A percentile compares a stretch with the other conserved stretches of the same genome.
These are phyloP conservation scores for Tympanuchus pallidicinctus DNA, from an alignment of 2,113 vertebrate genomes.

Conservation along the genomic window DNA sequence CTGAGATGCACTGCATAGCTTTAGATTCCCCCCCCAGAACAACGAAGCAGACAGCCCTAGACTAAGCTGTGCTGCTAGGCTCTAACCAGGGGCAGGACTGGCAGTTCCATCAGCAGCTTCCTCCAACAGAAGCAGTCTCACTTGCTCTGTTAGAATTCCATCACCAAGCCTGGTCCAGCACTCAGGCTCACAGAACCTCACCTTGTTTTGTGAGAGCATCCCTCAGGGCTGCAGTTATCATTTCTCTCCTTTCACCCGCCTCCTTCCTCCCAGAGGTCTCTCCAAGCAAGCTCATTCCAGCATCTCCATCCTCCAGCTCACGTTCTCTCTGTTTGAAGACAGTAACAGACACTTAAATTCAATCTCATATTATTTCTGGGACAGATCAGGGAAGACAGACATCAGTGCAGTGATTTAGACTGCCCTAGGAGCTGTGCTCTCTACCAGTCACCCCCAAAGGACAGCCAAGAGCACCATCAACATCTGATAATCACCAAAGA, in stretches of 20 bases:
- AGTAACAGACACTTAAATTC: constrained; percentile 4
- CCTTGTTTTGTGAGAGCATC: constrained; percentile 93
- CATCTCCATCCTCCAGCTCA: constrained; percentile 36
- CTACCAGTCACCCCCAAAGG: no score
- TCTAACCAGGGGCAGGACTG: no score
- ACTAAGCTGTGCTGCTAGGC: background rate
- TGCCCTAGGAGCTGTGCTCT: background rate
- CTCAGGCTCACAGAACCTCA: constrained; percentile 34
- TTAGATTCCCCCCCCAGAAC: background rate
- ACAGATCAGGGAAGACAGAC: background rate
- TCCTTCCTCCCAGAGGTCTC: constrained; percentile 62
- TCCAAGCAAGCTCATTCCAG: constrained; percentile 55
- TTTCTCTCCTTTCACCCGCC: constrained; percentile 82
- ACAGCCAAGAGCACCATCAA: background rate
- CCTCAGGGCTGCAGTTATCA: constrained; percentile 92
- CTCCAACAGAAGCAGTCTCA: background rate
- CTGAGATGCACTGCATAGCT: rapidly evolving
- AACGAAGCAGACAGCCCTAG: background rate
- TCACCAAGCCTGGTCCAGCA: background rate
- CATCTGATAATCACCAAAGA: background rate
- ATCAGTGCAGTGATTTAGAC: no score
- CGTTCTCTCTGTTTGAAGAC: constrained; percentile 77
- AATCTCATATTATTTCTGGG: background rate
- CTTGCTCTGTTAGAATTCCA: background rate
- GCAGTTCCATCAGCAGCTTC: background rate